Evolutionary conservation across 53 echinoderm and acorn worm species (phyloP).

Genomic region (Hippasteria phrygiana): DNA sequence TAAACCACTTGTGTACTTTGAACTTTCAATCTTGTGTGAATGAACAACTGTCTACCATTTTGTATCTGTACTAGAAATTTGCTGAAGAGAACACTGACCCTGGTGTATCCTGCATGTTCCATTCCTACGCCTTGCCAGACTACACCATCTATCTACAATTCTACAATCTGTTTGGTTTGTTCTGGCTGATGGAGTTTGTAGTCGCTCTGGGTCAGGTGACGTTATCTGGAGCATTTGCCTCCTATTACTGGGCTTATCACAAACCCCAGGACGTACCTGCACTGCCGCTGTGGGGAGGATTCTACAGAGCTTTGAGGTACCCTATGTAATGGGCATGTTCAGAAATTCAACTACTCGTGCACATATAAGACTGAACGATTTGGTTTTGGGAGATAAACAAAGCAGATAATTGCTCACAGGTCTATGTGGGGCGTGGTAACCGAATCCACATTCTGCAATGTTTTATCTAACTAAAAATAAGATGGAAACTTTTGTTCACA

Average conservation of each 20-base stretch:
- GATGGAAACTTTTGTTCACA: no score
- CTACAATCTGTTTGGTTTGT: constrained; percentile 87
- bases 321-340: no score
- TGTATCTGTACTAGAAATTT: neutral
- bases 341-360: no score
- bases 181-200: constrained; percentile 92
- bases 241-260: constrained; percentile 93
- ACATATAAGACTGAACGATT: no score
- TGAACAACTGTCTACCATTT: neutral
- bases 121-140: constrained; percentile 75
- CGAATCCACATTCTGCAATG: no score
- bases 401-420: no score
- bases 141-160: constrained; percentile 87
- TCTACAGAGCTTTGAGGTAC: constrained; percentile 80
- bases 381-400: no score
- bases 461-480: no score
- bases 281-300: constrained; percentile 75
- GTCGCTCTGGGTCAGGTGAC: constrained; percentile 90
- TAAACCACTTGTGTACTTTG: neutral
- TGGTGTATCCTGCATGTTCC: constrained; percentile 79
- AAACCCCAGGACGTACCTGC: constrained; percentile 84
- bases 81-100: constrained; percentile 35
- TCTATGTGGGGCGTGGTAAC: no score
- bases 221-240: constrained; percentile 92
- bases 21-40: neutral